phyloP scores from a whole-genome alignment of 2,797 vertebrate species.

The Helostoma temminkii region DNA sequence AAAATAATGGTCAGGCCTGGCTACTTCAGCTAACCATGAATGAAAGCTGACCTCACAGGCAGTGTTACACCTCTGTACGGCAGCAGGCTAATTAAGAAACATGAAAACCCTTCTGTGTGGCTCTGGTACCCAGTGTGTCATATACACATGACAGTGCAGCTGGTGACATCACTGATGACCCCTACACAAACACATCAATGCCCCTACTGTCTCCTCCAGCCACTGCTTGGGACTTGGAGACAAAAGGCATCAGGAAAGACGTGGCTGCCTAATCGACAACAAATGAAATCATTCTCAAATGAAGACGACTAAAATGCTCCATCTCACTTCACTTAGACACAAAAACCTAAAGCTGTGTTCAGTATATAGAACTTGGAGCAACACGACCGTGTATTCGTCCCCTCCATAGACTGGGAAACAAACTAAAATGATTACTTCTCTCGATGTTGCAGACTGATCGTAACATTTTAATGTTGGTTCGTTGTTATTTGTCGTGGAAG shows the following conservation, averaged over 20 bases:
- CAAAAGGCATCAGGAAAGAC: constrained; percentile 74
- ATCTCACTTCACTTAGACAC: constrained; percentile 13
- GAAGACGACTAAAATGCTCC: neutral
- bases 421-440: neutral
- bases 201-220: constrained; percentile 72
- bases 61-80: neutral
- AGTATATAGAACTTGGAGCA: constrained; percentile 5
- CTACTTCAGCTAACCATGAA: neutral
- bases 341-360: constrained; percentile 10
- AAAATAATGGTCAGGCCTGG: neutral
- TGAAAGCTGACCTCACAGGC: neutral
- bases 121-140: constrained; percentile 76
- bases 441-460: neutral
- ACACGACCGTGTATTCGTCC: constrained; percentile 2
- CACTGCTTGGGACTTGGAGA: constrained; percentile 67
- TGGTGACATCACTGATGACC: constrained; percentile 83
- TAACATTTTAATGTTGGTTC: constrained; percentile 1
- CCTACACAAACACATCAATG: constrained; percentile 77
- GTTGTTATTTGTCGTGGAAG: constrained; percentile 21
- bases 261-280: constrained; percentile 54
- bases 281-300: constrained; percentile 53
- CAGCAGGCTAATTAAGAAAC: constrained; percentile 52
- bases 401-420: neutral
- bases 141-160: constrained; percentile 78
- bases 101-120: constrained; percentile 56